A percentile compares a stretch with the other conserved stretches of the same genome.
phyloP scores from a whole-genome alignment of 2,797 vertebrate species.

The Sebastes reedi region DNA sequence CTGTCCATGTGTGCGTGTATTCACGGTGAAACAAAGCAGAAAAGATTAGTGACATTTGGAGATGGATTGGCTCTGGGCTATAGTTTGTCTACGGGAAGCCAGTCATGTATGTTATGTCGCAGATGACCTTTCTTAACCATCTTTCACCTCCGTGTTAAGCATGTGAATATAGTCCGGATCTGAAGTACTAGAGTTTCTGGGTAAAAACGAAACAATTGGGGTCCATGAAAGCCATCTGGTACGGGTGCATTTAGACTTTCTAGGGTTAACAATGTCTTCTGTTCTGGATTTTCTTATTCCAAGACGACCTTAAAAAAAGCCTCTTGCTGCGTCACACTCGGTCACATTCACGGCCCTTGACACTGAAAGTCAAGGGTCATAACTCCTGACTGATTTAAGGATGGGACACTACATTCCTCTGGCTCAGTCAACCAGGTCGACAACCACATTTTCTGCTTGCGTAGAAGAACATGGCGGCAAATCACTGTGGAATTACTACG shows the following conservation, averaged over 20 bases:
- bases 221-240: neutral
- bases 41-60: conserved; percentile 55
- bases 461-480: neutral
- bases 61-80: conserved; percentile 19
- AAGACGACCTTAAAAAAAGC: conserved; percentile 11
- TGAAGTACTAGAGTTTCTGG: neutral
- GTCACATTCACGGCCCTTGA: conserved; percentile 32
- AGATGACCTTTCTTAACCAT: neutral
- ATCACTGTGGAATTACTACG: conserved; percentile 2
- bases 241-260: neutral
- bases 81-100: conserved; percentile 11
- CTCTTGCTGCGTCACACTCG: neutral
- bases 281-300: neutral
- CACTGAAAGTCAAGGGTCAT: conserved; percentile 46
- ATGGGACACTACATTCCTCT: conserved; percentile 37
- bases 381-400: conserved; percentile 9
- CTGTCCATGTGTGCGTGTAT: conserved; percentile 29
- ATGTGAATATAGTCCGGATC: neutral
- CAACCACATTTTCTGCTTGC: conserved; percentile 17
- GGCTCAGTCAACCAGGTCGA: conserved; percentile 22
- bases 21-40: conserved; percentile 39
- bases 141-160: neutral
- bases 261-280: neutral
- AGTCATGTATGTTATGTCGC: neutral
- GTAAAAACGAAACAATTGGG: neutral